These are phyloP conservation scores for Phrynocephalus vlangalii DNA, from an alignment of 2,797 vertebrate species.

Conservation along the genomic window DNA sequence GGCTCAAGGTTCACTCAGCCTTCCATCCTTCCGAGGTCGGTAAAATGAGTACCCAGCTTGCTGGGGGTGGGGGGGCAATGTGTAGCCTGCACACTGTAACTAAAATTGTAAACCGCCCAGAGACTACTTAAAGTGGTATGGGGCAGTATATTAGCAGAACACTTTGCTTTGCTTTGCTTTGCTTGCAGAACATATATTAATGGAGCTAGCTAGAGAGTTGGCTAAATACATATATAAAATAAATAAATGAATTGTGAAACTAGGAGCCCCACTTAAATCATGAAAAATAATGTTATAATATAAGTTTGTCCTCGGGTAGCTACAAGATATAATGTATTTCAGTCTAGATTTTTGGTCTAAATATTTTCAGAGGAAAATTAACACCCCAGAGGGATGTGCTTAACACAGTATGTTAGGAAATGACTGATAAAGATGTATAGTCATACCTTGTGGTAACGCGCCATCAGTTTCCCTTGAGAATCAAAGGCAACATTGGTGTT, in stretches of 20 bases:
- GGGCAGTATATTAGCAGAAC: too few relatives aligned
- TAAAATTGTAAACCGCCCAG: too few relatives aligned
- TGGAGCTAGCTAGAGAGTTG: neutral
- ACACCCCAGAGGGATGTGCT: neutral
- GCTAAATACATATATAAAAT: neutral
- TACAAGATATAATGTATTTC: neutral
- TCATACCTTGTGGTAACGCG: constrained; percentile 80
- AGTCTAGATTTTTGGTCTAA: neutral
- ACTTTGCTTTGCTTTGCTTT: too few relatives aligned
- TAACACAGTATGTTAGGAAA: neutral
- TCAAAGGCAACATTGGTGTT: constrained; percentile 76
- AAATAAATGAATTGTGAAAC: neutral
- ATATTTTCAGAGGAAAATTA: neutral
- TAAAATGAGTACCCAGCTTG: too few relatives aligned
- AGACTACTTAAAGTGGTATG: too few relatives aligned
- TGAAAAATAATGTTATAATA: neutral
- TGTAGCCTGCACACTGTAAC: too few relatives aligned
- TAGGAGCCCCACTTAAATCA: neutral
- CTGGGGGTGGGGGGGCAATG: too few relatives aligned
- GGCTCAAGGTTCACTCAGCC: too few relatives aligned
- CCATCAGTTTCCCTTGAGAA: constrained; percentile 73
- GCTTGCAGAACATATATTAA: neutral
- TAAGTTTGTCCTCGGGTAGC: neutral
- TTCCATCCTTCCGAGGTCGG: too few relatives aligned
- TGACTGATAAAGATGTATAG: neutral